Base-by-base conservation (phyloP, 53 echinoderm and acorn worm genomes). In the Paracentrotus lividus region DNA sequence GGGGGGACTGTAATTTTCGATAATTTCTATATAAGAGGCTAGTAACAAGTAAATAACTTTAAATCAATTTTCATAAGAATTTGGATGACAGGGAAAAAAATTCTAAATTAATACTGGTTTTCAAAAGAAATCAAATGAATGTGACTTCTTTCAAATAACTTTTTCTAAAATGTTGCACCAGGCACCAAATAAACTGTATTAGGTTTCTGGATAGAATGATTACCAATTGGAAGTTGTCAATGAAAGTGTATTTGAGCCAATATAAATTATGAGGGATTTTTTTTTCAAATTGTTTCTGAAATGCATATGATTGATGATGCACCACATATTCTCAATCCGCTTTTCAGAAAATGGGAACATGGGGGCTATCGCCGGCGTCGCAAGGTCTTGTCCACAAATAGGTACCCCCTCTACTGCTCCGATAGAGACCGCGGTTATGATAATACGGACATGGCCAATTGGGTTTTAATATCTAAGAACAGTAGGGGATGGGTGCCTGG, bases 361-460 rank as follows among this genome's bases (percentile, higher is more conserved):
- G 26, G 47, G 81, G 45, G n/a, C n/a, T n/a, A n/a, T 81, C 27
- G 47, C 47, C 47, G 8, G 20, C 36, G 7, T 26, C 27, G 26
- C 81, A 81, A 81, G 81, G 81, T 81, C 45, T 81, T 81, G 81
- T 81, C 81, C 81, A 49, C 81, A 81, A 26, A 4, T 2, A 12
- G 27, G 47, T 81, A 47, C 27, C 47, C 47, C 81, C 47, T 44
- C 81, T 12, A n/a, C 81, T 8, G 81, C 81, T 44, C 57, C 9
- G 5, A n/a, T n/a, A n/a, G n/a, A 87, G 57, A 64, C 89, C 57
- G n/a, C 65, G 34, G 72, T 53, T 69, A 72, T 90, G 90, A 90
- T 49, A 90, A 90, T 23, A 90, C 49, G 40, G 90, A 90, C 90
- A 90, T 72, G 90, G 90, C 72, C 90, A 90, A 90, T 90, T 90